phyloP scores from a whole-genome alignment of 2,113 vertebrate species.

The Chelonoidis abingdonii region DNA sequence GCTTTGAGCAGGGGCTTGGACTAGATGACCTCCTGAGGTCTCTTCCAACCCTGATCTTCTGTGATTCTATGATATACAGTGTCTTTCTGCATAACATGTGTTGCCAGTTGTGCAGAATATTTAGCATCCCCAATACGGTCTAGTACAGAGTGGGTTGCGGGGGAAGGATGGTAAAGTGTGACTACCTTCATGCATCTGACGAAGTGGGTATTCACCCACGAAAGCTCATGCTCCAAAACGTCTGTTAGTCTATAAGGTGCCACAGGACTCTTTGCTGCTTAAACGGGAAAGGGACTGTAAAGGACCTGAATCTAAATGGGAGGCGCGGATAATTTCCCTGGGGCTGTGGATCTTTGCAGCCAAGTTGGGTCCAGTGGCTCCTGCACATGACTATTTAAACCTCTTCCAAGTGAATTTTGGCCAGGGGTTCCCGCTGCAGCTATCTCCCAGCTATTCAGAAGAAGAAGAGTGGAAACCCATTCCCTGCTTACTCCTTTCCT shows the following conservation, averaged over 20 bases:
- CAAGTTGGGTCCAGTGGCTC: background rate
- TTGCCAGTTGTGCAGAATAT: accelerated
- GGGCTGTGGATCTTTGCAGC: background rate
- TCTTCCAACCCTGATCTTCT: no score
- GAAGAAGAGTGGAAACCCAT: background rate
- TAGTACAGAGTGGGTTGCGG: background rate
- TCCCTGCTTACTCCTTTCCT: background rate
- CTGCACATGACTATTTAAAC: background rate
- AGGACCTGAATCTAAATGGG: background rate
- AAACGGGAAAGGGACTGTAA: background rate
- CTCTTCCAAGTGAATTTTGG: background rate
- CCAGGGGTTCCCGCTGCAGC: accelerated
- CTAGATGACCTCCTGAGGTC: no score
- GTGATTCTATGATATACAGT: background rate
- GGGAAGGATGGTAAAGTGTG: background rate
- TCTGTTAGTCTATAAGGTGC: no score
- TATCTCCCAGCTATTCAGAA: background rate
- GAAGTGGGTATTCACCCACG: no score
- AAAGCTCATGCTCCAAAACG: no score
- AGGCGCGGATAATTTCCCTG: background rate
- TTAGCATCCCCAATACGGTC: accelerated
- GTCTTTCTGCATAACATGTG: accelerated
- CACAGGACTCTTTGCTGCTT: no score
- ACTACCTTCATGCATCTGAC: background rate
- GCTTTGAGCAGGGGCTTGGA: no score